A percentile compares a stretch with the other conserved stretches of the same genome.
Evolutionary conservation across 2,113 vertebrate genomes (phyloP).

Genomic region (Stercorarius parasiticus): DNA sequence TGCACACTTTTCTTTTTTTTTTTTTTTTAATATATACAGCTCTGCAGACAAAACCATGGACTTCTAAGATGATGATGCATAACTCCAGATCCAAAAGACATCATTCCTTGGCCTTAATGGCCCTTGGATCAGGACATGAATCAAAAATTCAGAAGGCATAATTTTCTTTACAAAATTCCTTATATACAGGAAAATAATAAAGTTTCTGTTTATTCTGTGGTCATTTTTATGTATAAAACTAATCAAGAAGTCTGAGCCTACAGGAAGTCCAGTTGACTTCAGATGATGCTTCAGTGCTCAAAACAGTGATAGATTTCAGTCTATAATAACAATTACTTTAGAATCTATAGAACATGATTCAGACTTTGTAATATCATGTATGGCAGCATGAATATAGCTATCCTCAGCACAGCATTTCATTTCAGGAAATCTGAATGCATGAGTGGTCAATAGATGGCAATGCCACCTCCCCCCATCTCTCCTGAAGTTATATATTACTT

Average conservation of each 20-base stretch:
- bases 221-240: background rate
- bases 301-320: background rate
- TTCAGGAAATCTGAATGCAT: background rate
- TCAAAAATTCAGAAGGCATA: background rate
- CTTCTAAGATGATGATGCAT: background rate
- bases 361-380: background rate
- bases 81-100: background rate
- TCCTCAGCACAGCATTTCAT: background rate
- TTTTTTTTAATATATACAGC: background rate
- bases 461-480: accelerated
- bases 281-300: background rate
- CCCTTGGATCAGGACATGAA: background rate
- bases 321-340: background rate
- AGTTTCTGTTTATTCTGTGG: background rate
- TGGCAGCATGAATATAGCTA: background rate
- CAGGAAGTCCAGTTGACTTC: background rate
- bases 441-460: background rate
- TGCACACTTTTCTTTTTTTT: background rate
- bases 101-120: background rate
- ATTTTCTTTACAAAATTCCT: background rate
- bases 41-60: background rate
- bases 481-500: background rate
- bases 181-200: background rate
- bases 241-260: background rate
- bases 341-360: background rate